These are phyloP conservation scores for Bujurquina vittata DNA, from an alignment of 2,113 vertebrate genomes.

Conservation along the genomic window DNA sequence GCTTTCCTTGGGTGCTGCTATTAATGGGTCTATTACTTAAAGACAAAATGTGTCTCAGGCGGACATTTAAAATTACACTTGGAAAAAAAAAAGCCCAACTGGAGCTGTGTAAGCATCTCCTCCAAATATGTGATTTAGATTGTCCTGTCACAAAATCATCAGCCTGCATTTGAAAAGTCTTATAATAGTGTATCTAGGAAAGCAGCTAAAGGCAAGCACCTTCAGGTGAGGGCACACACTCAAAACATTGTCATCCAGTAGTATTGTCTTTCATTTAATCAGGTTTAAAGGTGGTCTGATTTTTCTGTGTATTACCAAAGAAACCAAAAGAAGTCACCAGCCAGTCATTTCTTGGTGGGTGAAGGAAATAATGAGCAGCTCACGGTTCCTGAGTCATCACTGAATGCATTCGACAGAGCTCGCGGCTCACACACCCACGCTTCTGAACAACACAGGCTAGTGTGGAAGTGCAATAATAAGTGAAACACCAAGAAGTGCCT, in stretches of 20 bases:
- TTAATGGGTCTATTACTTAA: not conserved
- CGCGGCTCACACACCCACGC: slow-evolving; percentile 17
- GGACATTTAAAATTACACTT: not conserved
- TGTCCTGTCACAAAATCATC: not conserved
- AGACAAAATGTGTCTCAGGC: too few species aligned
- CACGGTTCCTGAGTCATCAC: slow-evolving; percentile 59
- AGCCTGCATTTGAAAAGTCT: slow-evolving; percentile 14
- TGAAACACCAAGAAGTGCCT: slow-evolving; percentile 53
- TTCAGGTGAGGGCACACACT: not conserved
- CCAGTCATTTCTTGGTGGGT: slow-evolving; percentile 37
- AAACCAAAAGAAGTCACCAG: slow-evolving; percentile 45
- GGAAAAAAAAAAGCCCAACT: not conserved
- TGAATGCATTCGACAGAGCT: slow-evolving; percentile 50
- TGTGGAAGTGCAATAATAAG: slow-evolving; percentile 54
- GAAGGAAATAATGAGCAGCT: slow-evolving; percentile 68
- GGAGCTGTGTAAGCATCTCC: not conserved
- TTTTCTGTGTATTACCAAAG: slow-evolving; percentile 39
- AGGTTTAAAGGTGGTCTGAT: not conserved
- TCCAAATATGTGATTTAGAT: slow-evolving; percentile 6
- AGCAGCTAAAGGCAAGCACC: not conserved
- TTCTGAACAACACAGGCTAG: slow-evolving; percentile 26
- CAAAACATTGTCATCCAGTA: not conserved
- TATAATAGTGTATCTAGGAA: not conserved
- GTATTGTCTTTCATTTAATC: slow-evolving; percentile 21
- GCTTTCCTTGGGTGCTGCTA: not conserved